Evolutionary conservation across 2,888 invertebrate genomes (phyloP).

Genomic region (Prosapia bicincta): DNA sequence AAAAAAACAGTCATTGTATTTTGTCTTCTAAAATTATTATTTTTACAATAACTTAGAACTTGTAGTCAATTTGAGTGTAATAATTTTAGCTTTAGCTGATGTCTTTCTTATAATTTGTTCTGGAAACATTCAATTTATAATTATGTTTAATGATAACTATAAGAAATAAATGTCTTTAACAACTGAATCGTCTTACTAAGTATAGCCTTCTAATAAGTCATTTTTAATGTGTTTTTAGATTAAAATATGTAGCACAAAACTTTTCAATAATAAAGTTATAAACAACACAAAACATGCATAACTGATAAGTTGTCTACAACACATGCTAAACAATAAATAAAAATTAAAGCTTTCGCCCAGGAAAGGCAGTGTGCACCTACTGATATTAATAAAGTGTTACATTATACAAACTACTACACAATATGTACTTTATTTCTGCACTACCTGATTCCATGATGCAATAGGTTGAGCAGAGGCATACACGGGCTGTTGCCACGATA

Average conservation of each 20-base stretch:
- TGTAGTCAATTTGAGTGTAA: too few species aligned
- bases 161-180: too few species aligned
- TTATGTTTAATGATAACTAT: too few species aligned
- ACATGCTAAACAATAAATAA: not conserved
- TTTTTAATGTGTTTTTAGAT: not conserved
- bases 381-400: not conserved
- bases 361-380: conserved; percentile 14
- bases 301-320: not conserved
- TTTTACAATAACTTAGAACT: too few species aligned
- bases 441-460: conserved; percentile 52
- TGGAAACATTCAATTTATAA: too few species aligned
- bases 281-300: not conserved
- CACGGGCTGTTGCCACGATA: conserved; percentile 51
- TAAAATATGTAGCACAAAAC: not conserved
- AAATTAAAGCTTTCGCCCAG: conserved; percentile 8
- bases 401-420: not conserved
- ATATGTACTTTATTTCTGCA: conserved; percentile 41
- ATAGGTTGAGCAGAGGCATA: conserved; percentile 52
- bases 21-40: too few species aligned
- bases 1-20: too few species aligned
- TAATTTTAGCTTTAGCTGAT: too few species aligned
- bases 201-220: not conserved
- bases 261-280: not conserved
- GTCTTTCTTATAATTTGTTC: too few species aligned
- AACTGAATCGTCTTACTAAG: too few species aligned